Conservation (phyloP, 2,888 invertebrate genomes). For the Autographa gamma region DNA sequence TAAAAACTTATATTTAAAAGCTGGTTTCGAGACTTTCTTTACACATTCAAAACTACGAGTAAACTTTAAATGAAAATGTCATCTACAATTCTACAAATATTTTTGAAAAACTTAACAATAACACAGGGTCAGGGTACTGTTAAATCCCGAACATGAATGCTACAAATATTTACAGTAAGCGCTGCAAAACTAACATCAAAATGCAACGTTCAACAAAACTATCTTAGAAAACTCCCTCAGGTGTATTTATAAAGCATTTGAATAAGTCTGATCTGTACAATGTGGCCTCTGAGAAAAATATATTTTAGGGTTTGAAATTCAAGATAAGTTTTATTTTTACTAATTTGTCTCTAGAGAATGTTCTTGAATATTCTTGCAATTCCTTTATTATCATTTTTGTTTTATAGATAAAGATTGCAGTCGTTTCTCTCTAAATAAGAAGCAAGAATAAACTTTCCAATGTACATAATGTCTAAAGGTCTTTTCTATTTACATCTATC, state of each 20-base stretch:
- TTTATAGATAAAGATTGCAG: no score
- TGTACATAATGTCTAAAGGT: no score
- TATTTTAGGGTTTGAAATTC: constrained; percentile 16
- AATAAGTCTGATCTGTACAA: constrained; percentile 31
- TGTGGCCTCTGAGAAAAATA: constrained; percentile 13
- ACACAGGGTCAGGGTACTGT: background rate
- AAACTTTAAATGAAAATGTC: background rate
- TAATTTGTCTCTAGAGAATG: background rate
- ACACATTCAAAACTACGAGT: no score
- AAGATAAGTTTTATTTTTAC: background rate
- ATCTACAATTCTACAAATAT: background rate
- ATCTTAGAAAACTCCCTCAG: constrained; percentile 9
- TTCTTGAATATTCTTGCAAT: no score
- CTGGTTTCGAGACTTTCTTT: no score
- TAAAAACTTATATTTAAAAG: no score
- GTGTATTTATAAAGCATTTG: constrained; percentile 28
- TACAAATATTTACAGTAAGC: background rate
- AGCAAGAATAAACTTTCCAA: no score
- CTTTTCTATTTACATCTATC: no score
- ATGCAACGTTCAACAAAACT: constrained; percentile 11
- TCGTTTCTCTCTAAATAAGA: no score
- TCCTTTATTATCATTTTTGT: no score
- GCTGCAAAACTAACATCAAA: background rate
- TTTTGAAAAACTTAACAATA: background rate
- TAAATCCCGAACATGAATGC: background rate